These are phyloP conservation scores for Desmophyllum pertusum DNA, from an alignment of 92 coral and sea anemone species.

Conservation along the genomic window DNA sequence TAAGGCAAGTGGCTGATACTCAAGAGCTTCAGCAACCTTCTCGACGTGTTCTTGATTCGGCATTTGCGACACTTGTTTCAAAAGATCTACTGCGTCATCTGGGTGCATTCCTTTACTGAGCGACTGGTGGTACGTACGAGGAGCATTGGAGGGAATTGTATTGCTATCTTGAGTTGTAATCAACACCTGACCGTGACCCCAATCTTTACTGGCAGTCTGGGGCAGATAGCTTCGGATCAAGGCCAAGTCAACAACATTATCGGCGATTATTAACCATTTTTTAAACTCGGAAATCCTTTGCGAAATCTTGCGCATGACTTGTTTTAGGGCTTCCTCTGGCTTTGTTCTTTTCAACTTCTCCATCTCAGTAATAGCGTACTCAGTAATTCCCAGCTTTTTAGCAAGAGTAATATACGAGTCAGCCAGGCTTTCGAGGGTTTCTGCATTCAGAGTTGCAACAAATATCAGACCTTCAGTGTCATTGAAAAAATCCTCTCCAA, in stretches of 20 bases:
- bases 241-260: conserved; percentile 26
- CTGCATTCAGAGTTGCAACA: conserved; percentile 33
- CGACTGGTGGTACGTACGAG: not conserved
- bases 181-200: conserved; percentile 39
- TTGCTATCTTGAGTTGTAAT: conserved; percentile 39
- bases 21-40: conserved; percentile 41
- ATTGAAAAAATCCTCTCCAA: conserved; percentile 32
- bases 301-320: conserved; percentile 2
- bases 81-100: conserved; percentile 34
- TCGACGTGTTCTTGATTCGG: not conserved
- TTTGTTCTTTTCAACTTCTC: not conserved
- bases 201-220: conserved; percentile 18
- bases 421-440: conserved; percentile 7
- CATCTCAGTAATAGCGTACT: conserved; percentile 1
- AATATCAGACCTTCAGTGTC: not conserved
- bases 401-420: conserved; percentile 22
- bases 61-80: conserved; percentile 38
- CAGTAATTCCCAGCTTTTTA: not conserved
- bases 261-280: conserved; percentile 43
- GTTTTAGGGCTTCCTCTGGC: conserved; percentile 8
- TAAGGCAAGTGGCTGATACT: conserved; percentile 46
- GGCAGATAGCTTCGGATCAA: conserved; percentile 22
- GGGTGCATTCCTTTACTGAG: conserved; percentile 31
- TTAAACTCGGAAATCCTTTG: not conserved
- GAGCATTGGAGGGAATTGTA: conserved; percentile 3